These are phyloP conservation scores for Leptodactylus fallax DNA, from an alignment of 2,797 vertebrate species.

Conservation along the genomic window DNA sequence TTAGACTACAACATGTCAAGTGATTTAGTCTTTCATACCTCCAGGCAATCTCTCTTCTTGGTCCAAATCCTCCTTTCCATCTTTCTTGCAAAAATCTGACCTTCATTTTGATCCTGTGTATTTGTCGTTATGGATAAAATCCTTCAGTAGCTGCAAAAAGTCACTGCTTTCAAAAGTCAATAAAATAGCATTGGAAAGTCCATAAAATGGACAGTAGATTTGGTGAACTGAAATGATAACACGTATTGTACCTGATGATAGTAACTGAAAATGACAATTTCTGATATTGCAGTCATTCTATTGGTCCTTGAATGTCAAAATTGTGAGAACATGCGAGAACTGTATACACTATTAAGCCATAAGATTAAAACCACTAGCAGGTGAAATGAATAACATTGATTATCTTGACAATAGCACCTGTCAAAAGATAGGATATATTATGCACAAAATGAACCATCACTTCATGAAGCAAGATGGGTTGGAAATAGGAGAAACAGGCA, in stretches of 20 bases:
- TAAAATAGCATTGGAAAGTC: neutral
- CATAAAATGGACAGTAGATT: neutral
- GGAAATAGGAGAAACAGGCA: too few relatives aligned
- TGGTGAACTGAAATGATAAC: neutral
- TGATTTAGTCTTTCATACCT: neutral
- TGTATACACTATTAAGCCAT: neutral
- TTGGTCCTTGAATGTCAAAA: neutral
- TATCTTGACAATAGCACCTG: too few relatives aligned
- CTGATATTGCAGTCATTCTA: neutral
- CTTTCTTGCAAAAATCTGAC: neutral
- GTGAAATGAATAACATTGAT: too few relatives aligned
- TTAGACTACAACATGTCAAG: neutral
- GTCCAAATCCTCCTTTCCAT: constrained; percentile 3
- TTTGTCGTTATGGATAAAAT: neutral
- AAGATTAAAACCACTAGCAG: too few relatives aligned
- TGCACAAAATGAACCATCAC: too few relatives aligned
- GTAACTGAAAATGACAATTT: neutral
- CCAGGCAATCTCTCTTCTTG: neutral
- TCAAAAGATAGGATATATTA: too few relatives aligned
- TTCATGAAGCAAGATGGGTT: too few relatives aligned
- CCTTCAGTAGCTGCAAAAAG: neutral
- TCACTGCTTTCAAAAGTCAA: neutral
- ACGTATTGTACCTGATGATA: neutral
- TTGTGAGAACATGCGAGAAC: neutral
- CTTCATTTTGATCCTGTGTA: neutral